phyloP scores from a whole-genome alignment of 1,140 invertebrate species.

The Caenorhabditis remanei region DNA sequence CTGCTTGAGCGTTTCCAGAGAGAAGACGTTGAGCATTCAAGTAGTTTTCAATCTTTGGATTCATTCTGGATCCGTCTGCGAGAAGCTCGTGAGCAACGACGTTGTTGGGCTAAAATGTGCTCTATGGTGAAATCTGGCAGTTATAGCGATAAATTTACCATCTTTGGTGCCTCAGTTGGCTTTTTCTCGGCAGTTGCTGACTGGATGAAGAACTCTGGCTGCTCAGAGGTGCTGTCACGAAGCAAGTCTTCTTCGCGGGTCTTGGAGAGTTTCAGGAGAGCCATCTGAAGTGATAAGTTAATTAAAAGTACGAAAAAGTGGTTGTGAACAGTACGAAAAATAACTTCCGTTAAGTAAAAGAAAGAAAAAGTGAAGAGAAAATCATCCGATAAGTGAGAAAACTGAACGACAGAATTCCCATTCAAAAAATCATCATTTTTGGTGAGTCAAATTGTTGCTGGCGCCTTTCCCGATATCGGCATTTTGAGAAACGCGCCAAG shows the following conservation, averaged over 20 bases:
- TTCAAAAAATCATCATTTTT: slow-evolving; percentile 36
- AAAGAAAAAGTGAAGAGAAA: no score
- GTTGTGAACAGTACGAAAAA: no score
- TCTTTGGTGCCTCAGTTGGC: slow-evolving; percentile 40
- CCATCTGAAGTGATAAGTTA: slow-evolving; percentile 8
- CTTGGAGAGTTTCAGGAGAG: slow-evolving; percentile 34
- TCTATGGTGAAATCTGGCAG: not conserved
- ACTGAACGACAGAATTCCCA: no score
- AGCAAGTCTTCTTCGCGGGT: slow-evolving; percentile 47
- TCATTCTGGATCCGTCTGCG: slow-evolving; percentile 58
- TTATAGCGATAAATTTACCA: not conserved
- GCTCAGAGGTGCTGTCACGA: slow-evolving; percentile 30
- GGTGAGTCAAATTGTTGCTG: not conserved
- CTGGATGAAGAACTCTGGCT: slow-evolving; percentile 37
- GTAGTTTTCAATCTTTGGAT: slow-evolving; percentile 43
- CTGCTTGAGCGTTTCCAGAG: slow-evolving; percentile 59
- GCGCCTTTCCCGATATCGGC: not conserved
- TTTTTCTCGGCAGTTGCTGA: slow-evolving; percentile 15
- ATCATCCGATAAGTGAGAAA: no score
- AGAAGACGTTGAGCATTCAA: slow-evolving; percentile 57
- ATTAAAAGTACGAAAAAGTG: no score
- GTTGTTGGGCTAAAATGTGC: slow-evolving; percentile 41
- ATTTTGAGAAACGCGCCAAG: not conserved
- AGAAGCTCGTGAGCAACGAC: slow-evolving; percentile 59
- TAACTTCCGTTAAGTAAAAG: no score